Percentiles rank a stretch among this genome's conserved stretches.
Evolutionary conservation across 1,140 invertebrate genomes (phyloP).

Genomic region (Calosoma granatense): DNA sequence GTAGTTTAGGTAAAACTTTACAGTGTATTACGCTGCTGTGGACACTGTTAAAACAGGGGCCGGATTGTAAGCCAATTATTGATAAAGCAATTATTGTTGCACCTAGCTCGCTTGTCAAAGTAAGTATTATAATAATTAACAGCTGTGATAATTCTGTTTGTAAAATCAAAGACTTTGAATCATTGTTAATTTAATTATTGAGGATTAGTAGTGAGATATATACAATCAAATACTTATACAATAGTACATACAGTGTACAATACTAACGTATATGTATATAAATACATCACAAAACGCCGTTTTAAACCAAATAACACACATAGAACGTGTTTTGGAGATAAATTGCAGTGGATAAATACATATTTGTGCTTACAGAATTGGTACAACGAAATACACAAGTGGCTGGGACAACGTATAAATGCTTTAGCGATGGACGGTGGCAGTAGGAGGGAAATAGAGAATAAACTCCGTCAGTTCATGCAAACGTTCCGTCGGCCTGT

Average conservation of each 20-base stretch:
- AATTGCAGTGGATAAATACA: too few relatives aligned
- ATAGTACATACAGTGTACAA: too few relatives aligned
- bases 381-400: slow-evolving; percentile 98
- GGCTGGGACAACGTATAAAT: slow-evolving; percentile 77
- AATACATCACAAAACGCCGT: too few relatives aligned
- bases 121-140: slow-evolving; percentile 20
- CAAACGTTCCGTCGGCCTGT: slow-evolving; percentile 54
- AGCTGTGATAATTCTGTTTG: background rate
- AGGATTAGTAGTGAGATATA: background rate
- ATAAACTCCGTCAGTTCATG: slow-evolving; percentile 67
- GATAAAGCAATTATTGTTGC: slow-evolving; percentile 91
- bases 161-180: background rate
- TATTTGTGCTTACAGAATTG: slow-evolving; percentile 78
- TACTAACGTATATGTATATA: slow-evolving; percentile 8
- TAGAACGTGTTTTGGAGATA: too few relatives aligned
- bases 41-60: slow-evolving; percentile 84
- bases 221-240: background rate
- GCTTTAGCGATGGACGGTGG: slow-evolving; percentile 87
- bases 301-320: too few relatives aligned
- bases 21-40: slow-evolving; percentile 96
- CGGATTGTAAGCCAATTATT: slow-evolving; percentile 75
- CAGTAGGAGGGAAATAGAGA: slow-evolving; percentile 78
- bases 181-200: background rate
- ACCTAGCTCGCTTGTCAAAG: slow-evolving; percentile 92
- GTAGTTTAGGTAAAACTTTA: slow-evolving; percentile 78